phyloP scores from a whole-genome alignment of 2,797 vertebrate genomes.

The Trematomus bernacchii region DNA sequence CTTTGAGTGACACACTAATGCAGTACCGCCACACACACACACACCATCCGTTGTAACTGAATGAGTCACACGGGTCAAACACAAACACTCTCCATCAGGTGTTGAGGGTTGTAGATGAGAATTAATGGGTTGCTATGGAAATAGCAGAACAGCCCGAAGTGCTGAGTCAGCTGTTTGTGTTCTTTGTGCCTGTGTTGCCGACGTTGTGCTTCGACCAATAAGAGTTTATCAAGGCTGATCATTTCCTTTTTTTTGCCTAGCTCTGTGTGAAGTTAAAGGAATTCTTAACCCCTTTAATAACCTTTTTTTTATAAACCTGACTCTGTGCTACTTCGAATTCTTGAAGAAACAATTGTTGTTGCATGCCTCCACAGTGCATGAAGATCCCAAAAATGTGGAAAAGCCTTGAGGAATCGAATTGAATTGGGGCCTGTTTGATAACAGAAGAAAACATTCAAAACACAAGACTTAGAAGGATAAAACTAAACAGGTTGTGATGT shows the following conservation, averaged over 20 bases:
- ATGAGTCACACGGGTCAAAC: conserved; percentile 61
- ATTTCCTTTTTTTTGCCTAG: conserved; percentile 1
- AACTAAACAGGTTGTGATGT: too few relatives aligned
- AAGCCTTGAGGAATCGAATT: too few relatives aligned
- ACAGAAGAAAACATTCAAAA: too few relatives aligned
- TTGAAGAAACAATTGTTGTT: too few relatives aligned
- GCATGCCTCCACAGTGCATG: too few relatives aligned
- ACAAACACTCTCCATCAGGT: conserved; percentile 44
- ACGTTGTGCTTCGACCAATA: conserved; percentile 29
- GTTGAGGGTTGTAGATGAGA: conserved; percentile 52
- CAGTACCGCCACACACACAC: conserved; percentile 7
- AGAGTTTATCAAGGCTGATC: conserved; percentile 21
- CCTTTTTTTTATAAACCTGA: too few relatives aligned
- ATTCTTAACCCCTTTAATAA: too few relatives aligned
- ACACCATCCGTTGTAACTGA: background rate
- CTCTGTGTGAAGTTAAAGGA: background rate
- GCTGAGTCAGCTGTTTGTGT: conserved; percentile 71
- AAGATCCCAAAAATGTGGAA: too few relatives aligned
- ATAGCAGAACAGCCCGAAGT: conserved; percentile 54
- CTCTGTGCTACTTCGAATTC: too few relatives aligned
- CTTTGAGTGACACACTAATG: conserved; percentile 57
- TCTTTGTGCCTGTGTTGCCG: conserved; percentile 40
- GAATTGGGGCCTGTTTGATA: too few relatives aligned
- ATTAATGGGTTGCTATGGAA: conserved; percentile 77
- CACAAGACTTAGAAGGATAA: too few relatives aligned